Conservation (phyloP, 2,797 vertebrate genomes). For the Ciconia nigra region DNA sequence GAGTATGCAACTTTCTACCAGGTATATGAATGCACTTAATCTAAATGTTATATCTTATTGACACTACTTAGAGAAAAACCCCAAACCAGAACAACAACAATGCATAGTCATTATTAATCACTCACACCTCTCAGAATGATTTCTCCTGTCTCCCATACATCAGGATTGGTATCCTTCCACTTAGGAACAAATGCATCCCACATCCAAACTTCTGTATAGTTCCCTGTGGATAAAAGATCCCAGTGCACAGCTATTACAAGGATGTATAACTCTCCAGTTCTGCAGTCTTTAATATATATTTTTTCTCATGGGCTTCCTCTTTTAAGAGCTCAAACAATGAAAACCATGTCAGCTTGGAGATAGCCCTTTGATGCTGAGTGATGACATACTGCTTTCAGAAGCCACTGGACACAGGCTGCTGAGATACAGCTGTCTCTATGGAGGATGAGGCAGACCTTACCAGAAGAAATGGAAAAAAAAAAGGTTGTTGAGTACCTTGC, state of each 20-base stretch:
- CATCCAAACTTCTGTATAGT: constrained; percentile 50
- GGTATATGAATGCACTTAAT: constrained; percentile 72
- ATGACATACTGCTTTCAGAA: neutral
- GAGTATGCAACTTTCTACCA: constrained; percentile 83
- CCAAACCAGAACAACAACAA: constrained; percentile 42
- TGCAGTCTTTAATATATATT: neutral
- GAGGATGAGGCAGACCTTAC: neutral
- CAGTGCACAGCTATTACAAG: neutral
- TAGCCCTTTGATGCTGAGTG: neutral
- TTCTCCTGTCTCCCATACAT: constrained; percentile 85
- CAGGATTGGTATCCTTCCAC: constrained; percentile 79
- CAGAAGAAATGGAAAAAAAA: neutral
- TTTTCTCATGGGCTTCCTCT: neutral
- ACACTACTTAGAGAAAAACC: constrained; percentile 82
- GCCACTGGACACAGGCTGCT: neutral
- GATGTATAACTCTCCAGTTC: constrained; percentile 23
- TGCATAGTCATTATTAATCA: constrained; percentile 89
- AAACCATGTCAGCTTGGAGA: neutral
- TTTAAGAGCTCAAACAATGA: neutral
- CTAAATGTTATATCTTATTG: constrained; percentile 95
- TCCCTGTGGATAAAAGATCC: neutral
- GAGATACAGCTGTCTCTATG: neutral
- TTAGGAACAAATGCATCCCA: constrained; percentile 58
- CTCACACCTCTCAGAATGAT: constrained; percentile 88
- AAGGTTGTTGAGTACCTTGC: neutral